Conservation (phyloP, 1,140 invertebrate species). For the Calosoma granatense region DNA sequence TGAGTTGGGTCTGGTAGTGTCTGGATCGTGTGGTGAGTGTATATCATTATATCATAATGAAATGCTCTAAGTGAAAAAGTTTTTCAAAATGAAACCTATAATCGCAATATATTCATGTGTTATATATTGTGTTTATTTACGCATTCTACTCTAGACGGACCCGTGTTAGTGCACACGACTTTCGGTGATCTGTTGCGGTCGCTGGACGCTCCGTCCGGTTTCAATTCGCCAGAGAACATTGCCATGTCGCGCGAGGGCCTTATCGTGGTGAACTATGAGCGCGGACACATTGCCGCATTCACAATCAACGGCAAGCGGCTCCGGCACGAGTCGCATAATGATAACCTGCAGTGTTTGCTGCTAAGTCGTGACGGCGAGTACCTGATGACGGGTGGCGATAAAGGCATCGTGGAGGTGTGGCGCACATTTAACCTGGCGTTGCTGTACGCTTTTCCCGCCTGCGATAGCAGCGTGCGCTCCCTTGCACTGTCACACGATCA, state of each 20-base stretch:
- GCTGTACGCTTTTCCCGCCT: conserved; percentile 93
- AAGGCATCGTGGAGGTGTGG: conserved; percentile 96
- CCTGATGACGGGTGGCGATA: conserved; percentile 91
- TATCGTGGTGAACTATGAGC: conserved; percentile 87
- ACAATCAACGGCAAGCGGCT: conserved; percentile 86
- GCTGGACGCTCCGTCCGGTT: conserved; percentile 67
- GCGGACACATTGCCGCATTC: conserved; percentile 84
- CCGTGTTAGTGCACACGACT: conserved; percentile 94
- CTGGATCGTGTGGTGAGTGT: conserved; percentile 73
- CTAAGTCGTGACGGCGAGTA: conserved; percentile 97
- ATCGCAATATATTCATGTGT: too few species aligned
- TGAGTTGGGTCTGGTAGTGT: conserved; percentile 95
- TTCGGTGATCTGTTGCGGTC: conserved; percentile 93
- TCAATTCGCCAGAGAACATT: conserved; percentile 80
- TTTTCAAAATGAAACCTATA: too few species aligned
- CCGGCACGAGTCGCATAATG: conserved; percentile 82
- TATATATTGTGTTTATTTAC: too few species aligned
- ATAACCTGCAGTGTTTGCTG: conserved; percentile 89
- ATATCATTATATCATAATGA: background rate
- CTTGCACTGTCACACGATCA: conserved; percentile 94
- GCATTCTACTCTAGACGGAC: too few species aligned
- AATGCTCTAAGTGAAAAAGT: too few species aligned
- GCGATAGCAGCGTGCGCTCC: conserved; percentile 86
- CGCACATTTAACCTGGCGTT: conserved; percentile 93
- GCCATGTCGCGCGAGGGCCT: conserved; percentile 94